These are phyloP conservation scores for Polydesmus complanatus DNA, from an alignment of 2,888 invertebrate species.

Conservation along the genomic window DNA sequence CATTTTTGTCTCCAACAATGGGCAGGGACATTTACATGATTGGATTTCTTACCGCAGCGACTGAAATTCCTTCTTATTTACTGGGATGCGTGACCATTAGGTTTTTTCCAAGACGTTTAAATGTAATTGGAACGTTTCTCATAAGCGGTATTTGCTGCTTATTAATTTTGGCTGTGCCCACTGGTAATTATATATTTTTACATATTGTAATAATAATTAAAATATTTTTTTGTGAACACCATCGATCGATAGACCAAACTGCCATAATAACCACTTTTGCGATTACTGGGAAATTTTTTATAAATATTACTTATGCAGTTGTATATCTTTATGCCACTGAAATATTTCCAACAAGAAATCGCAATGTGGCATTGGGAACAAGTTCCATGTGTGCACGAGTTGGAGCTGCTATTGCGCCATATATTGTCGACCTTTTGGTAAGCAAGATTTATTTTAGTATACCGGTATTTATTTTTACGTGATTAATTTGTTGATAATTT, in stretches of 20 bases:
- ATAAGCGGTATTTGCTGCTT: conserved; percentile 9
- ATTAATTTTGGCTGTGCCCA: conserved; percentile 4
- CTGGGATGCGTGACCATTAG: conserved; percentile 6
- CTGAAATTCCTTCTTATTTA: conserved; percentile 12
- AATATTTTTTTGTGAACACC: too few species aligned
- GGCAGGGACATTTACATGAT: conserved; percentile 3
- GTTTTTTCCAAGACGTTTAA: conserved; percentile 4
- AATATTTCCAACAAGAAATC: conserved; percentile 12
- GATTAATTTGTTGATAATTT: too few species aligned
- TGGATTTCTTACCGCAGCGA: conserved; percentile 8
- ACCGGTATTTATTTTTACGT: too few species aligned
- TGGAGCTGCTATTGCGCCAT: conserved; percentile 9
- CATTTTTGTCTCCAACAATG: conserved; percentile 8
- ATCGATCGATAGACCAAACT: conserved; percentile 1
- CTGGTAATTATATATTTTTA: neutral
- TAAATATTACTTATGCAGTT: conserved; percentile 11
- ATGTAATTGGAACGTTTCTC: conserved; percentile 6
- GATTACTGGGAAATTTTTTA: conserved; percentile 12
- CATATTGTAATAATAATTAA: too few species aligned
- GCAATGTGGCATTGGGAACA: conserved; percentile 13
- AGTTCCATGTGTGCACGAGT: conserved; percentile 15
- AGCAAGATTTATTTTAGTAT: too few species aligned
- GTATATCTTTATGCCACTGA: conserved; percentile 14
- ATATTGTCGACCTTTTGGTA: conserved; percentile 13
- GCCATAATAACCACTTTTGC: conserved; percentile 1